These are phyloP conservation scores for Drosophila fungiperda DNA, from an alignment of 2,888 invertebrate species.

Conservation along the genomic window DNA sequence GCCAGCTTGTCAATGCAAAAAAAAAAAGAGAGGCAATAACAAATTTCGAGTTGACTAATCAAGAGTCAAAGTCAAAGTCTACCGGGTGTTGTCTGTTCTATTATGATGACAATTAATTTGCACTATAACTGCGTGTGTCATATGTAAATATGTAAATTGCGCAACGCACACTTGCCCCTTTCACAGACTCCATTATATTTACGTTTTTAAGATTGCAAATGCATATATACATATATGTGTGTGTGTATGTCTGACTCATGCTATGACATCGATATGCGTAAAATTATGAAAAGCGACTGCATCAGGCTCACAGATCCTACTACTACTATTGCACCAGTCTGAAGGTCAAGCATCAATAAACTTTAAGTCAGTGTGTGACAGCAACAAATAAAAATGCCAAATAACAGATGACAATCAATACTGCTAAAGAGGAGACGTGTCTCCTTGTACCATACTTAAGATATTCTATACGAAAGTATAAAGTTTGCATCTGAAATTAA, in stretches of 20 bases:
- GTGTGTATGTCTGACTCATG: conserved; percentile 32
- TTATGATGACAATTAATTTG: conserved; percentile 30
- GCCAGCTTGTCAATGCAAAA: conserved; percentile 9
- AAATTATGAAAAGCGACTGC: conserved; percentile 3
- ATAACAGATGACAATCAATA: neutral
- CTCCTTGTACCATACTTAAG: neutral
- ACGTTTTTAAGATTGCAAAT: conserved; percentile 6
- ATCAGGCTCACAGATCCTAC: conserved; percentile 1
- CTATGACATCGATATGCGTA: conserved; percentile 20
- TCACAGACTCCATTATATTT: conserved; percentile 37
- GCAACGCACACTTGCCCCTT: conserved; percentile 20
- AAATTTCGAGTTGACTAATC: conserved; percentile 4
- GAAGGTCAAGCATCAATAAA: conserved; percentile 36
- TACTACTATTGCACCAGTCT: neutral
- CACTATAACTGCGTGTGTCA: conserved; percentile 25
- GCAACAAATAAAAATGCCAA: neutral
- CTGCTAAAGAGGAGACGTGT: neutral
- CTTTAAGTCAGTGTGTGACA: conserved; percentile 3
- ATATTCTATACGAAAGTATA: neutral
- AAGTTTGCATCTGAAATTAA: neutral
- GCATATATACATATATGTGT: neutral
- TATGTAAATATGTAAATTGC: conserved; percentile 40
- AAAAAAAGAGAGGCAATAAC: conserved; percentile 10
- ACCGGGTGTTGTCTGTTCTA: conserved; percentile 20
- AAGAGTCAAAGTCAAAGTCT: conserved; percentile 13